Percentiles rank a stretch among this genome's conserved stretches.
phyloP scores from a whole-genome alignment of 2,113 vertebrate genomes.

The Danio rerio region GRCz12tu NC_133198.1:29960001-29960500 shows the following conservation, averaged over 20 bases:
- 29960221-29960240: slow-evolving; percentile 71
- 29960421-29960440: slow-evolving; percentile 23
- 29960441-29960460: slow-evolving; percentile 60
- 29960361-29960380: not conserved
- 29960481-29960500: slow-evolving; percentile 57
- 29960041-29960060: slow-evolving; percentile 87
- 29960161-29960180: slow-evolving; percentile 53
- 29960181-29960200: slow-evolving; percentile 79
- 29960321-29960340: slow-evolving; percentile 13
- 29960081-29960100: slow-evolving; percentile 67
- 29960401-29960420: slow-evolving; percentile 1
- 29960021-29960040: slow-evolving; percentile 68
- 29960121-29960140: slow-evolving; percentile 75
- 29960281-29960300: slow-evolving; percentile 43
- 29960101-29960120: slow-evolving; percentile 80
- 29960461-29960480: slow-evolving; percentile 62
- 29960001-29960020: not conserved
- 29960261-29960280: slow-evolving; percentile 47
- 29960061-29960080: slow-evolving; percentile 80
- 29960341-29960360: not conserved
- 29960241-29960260: slow-evolving; percentile 75
- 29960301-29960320: slow-evolving; percentile 22
- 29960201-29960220: slow-evolving; percentile 76
- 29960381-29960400: slow-evolving; percentile 5
- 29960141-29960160: slow-evolving; percentile 68